phyloP scores from a whole-genome alignment of 2,888 invertebrate genomes.

The Drosophila buzzatii region DNA sequence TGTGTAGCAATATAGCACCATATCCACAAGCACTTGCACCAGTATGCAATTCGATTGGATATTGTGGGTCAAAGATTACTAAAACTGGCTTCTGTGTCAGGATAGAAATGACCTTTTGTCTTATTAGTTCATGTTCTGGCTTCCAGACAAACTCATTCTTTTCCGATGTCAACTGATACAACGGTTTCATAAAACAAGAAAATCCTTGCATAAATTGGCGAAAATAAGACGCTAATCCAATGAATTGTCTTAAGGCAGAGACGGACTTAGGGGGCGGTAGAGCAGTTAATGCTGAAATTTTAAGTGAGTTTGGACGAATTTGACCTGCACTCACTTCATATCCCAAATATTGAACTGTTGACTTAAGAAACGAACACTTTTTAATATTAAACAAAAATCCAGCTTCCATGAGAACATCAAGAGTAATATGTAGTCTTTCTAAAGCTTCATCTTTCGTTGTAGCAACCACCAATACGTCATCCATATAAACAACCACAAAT shows the following conservation, averaged over 20 bases:
- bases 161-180: neutral
- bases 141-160: neutral
- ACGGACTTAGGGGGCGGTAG: neutral
- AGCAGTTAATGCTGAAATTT: neutral
- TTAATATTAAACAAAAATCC: neutral
- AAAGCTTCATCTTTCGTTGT: too few relatives aligned
- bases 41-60: too few relatives aligned
- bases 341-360: neutral
- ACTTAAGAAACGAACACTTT: neutral
- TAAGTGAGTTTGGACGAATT: neutral
- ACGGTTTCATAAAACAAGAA: neutral
- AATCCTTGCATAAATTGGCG: neutral
- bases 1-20: too few relatives aligned
- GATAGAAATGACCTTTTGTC: too few relatives aligned
- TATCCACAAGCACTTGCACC: too few relatives aligned
- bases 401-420: neutral
- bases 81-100: too few relatives aligned
- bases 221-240: neutral
- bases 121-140: constrained; percentile 1
- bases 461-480: too few relatives aligned
- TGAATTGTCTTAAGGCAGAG: neutral
- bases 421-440: too few relatives aligned
- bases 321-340: neutral
- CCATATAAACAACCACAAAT: too few relatives aligned
- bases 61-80: too few relatives aligned